Evolutionary conservation across 1,140 invertebrate species (phyloP).

Genomic region (Propsilocerus akamusi): DNA sequence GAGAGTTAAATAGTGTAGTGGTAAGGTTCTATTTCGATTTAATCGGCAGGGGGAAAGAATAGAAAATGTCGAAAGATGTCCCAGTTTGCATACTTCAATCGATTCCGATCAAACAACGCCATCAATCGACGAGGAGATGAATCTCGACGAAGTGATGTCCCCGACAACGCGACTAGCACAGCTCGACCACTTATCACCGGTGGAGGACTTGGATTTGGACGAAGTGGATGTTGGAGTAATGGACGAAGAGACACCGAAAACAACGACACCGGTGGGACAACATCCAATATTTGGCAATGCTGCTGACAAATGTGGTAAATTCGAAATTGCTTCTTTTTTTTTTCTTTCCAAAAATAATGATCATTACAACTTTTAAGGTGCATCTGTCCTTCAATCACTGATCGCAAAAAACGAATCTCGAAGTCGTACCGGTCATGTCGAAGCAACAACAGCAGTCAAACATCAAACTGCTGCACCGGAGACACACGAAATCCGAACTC

Average conservation of each 20-base stretch:
- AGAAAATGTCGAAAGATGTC: conserved; percentile 3
- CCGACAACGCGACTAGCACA: not conserved
- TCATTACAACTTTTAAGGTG: not conserved
- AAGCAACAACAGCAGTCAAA: not conserved
- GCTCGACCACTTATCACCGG: not conserved
- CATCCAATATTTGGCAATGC: not conserved
- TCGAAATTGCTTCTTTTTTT: not conserved
- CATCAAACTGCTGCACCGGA: conserved; percentile 12
- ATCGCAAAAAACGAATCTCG: not conserved
- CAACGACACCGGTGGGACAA: not conserved
- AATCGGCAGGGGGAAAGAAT: conserved; percentile 7
- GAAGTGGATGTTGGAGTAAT: not conserved
- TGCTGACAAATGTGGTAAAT: conserved; percentile 3
- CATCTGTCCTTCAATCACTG: not conserved
- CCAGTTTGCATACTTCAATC: conserved; percentile 1
- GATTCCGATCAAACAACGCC: conserved; percentile 1
- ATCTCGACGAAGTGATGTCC: not conserved
- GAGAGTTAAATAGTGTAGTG: conserved; percentile 4
- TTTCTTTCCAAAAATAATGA: not conserved
- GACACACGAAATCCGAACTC: conserved; percentile 4
- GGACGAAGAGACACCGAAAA: not conserved
- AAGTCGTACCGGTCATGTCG: not conserved
- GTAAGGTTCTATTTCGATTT: conserved; percentile 6
- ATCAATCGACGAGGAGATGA: not conserved
- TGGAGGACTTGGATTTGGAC: not conserved